A percentile compares a stretch with the other conserved stretches of the same genome.
phyloP scores from a whole-genome alignment of 1,140 invertebrate species.

The Dinoponera quadriceps region DNA sequence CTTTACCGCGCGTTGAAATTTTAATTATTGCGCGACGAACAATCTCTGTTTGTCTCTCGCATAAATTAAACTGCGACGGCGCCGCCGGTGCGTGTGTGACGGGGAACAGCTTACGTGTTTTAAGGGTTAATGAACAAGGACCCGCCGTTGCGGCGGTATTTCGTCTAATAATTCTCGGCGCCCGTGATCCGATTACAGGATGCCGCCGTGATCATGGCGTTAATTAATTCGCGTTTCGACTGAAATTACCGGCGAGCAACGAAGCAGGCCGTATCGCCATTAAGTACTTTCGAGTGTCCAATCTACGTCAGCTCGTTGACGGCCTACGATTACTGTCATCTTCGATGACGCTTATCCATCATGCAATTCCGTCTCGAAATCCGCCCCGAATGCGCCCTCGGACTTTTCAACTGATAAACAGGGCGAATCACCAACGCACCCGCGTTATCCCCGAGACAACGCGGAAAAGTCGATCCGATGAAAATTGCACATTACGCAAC shows the following conservation, averaged over 20 bases:
- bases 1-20: too few relatives aligned
- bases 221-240: slow-evolving; percentile 59
- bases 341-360: slow-evolving; percentile 27
- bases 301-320: slow-evolving; percentile 39
- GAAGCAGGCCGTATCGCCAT: slow-evolving; percentile 46
- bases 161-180: slow-evolving; percentile 22
- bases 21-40: too few relatives aligned
- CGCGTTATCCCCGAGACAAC: too few relatives aligned
- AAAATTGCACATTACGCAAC: too few relatives aligned
- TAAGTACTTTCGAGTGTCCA: slow-evolving; percentile 59
- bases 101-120: background rate
- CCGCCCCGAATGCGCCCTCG: background rate
- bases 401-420: background rate
- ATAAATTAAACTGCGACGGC: too few relatives aligned
- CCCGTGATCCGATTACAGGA: slow-evolving; percentile 43
- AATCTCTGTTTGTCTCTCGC: too few relatives aligned
- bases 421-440: too few relatives aligned
- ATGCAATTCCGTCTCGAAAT: slow-evolving; percentile 12
- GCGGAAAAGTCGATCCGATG: too few relatives aligned
- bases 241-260: slow-evolving; percentile 51
- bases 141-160: background rate
- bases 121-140: background rate
- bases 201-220: slow-evolving; percentile 29
- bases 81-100: too few relatives aligned
- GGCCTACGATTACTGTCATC: slow-evolving; percentile 33